Base-by-base conservation (phyloP, 2,888 invertebrate genomes). In the Spatulosminthurus flaviceps region DNA sequence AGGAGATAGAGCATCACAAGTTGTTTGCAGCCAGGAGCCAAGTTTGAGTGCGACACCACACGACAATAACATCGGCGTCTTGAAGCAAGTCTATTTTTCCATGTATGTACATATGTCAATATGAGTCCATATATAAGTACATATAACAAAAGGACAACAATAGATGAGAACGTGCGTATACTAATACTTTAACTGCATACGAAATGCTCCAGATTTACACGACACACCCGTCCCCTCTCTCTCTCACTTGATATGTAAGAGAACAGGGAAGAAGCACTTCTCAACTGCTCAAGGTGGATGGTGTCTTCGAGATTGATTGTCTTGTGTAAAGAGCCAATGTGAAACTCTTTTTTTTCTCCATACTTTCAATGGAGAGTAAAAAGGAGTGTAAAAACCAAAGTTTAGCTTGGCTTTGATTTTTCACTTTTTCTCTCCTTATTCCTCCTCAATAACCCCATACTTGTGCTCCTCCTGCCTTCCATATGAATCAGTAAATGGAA, bases 401-500 rank as follows among this genome's bases (percentile, higher is more conserved):
- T 42, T 72, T 72, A 24, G 28, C 29, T 74, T 24, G 34, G 34
- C 74, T 79, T 74, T 74, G 67, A 74, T 70, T 70, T 77, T 61
- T 69, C 70, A 69, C 69, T 70, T 67, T 70, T 77, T 29, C 51
- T 43, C 43, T 43, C 43, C 70, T 51, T 28, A 26, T 41, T 41
- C 34, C 70, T 73, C 71, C 4, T 26, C 34, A 51, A 1, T 26
- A 22, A 64, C 70, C 21, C 72, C 29, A 21, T 29, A 61, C 43
- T 64, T 64, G 26, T 34, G 16, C 16, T 19, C 16, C 61, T 11
- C 76, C 51, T 76, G 67, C 66, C 76, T 42, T 69, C 67, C 67
- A 76, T 76, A 76, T 76, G 76, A 67, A 76, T 76, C 67, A 76
- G 76, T 34, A 66, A 19, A 76, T 76, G 26, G 76, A 69, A 67